Conservation (phyloP, 2,797 vertebrate species). For the Spinus pinus region DNA sequence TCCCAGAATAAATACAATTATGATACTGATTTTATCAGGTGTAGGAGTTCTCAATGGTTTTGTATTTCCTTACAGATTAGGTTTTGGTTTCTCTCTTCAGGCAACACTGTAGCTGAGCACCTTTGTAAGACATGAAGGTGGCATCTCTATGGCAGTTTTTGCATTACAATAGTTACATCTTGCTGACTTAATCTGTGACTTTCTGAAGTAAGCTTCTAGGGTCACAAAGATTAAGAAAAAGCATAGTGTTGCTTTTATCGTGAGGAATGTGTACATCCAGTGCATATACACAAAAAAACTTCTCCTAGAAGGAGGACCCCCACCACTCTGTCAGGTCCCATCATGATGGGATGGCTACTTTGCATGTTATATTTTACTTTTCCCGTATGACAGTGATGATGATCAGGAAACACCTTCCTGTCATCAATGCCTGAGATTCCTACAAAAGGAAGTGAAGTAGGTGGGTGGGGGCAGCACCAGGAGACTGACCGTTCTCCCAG, state of each 20-base stretch:
- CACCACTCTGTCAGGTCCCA: background rate
- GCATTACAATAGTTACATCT: background rate
- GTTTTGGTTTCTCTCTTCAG: background rate
- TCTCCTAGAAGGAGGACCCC: background rate
- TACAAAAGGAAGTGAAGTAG: background rate
- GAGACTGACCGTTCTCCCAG: background rate
- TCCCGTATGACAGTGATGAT: background rate
- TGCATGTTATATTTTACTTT: background rate
- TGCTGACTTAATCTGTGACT: background rate
- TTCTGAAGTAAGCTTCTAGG: background rate
- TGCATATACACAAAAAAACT: accelerated
- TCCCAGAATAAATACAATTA: background rate
- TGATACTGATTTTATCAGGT: background rate
- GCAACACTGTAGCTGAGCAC: background rate
- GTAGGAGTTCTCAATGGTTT: background rate
- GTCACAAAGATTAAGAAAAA: background rate
- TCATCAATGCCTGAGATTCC: background rate
- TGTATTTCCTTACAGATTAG: background rate
- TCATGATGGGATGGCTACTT: too few relatives aligned
- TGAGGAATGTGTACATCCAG: accelerated
- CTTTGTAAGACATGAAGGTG: background rate
- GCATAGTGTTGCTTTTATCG: background rate
- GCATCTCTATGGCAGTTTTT: background rate
- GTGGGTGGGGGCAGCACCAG: accelerated
- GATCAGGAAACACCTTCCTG: background rate